Evolutionary conservation across 2,113 vertebrate genomes (phyloP).

Genomic region (Hippocampus abdominalis): DNA sequence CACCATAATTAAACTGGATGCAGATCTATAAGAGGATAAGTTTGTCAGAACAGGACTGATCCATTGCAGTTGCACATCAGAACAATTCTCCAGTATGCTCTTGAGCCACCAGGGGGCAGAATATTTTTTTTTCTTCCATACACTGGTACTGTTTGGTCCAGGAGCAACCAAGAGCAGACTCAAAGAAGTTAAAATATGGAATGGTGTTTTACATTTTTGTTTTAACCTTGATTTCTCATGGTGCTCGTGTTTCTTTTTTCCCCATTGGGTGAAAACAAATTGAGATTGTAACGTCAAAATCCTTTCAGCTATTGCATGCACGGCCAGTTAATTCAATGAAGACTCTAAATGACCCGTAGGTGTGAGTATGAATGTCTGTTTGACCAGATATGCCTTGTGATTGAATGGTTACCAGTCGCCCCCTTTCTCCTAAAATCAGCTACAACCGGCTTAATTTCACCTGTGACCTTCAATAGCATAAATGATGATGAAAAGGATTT

Average conservation of each 20-base stretch:
- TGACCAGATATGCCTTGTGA: too few relatives aligned
- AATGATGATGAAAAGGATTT: background rate
- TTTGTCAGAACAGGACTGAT: background rate
- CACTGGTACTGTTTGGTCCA: background rate
- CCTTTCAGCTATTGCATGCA: background rate
- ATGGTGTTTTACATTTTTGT: background rate
- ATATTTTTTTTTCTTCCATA: background rate
- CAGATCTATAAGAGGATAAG: background rate
- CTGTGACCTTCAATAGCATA: background rate
- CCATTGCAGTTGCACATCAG: background rate
- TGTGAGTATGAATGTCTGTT: background rate
- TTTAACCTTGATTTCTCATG: background rate
- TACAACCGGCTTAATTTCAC: background rate
- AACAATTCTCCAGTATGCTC: background rate
- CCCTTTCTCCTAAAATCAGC: background rate
- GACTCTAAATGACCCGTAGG: background rate
- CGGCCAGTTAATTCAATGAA: background rate
- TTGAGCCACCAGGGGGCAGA: background rate
- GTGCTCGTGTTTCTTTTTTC: background rate
- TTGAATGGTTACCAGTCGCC: background rate
- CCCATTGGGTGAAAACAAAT: background rate
- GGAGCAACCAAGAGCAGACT: background rate
- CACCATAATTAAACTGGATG: background rate
- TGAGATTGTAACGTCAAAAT: background rate
- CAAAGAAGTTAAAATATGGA: background rate